These are phyloP conservation scores for Daubentonia madagascariensis DNA, from an alignment of 2,113 vertebrate genomes.

Conservation along the genomic window DNA sequence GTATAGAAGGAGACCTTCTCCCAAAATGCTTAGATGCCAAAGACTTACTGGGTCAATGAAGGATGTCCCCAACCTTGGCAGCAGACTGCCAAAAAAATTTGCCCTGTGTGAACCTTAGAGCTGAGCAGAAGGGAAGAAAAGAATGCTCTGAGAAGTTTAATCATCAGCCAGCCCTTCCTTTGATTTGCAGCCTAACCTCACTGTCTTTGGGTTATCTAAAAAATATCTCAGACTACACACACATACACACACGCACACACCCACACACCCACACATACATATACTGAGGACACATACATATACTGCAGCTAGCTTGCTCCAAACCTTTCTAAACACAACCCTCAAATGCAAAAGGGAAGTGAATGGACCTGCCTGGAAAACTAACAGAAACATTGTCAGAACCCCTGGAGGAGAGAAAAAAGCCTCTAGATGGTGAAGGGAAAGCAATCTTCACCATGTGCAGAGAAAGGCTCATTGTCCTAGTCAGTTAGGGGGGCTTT, in stretches of 20 bases:
- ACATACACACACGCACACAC: too few species aligned
- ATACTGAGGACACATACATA: too few species aligned
- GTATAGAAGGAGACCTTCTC: neutral
- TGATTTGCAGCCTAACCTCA: neutral
- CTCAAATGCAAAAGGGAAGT: neutral
- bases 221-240: neutral
- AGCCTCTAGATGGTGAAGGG: neutral
- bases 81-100: neutral
- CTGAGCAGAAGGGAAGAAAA: neutral
- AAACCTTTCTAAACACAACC: neutral
- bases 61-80: neutral
- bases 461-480: neutral
- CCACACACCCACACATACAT: neutral
- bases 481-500: neutral
- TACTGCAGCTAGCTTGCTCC: neutral
- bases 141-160: neutral
- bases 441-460: neutral
- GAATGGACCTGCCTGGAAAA: neutral
- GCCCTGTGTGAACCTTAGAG: neutral
- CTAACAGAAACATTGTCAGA: neutral
- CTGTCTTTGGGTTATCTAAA: neutral
- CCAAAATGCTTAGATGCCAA: neutral
- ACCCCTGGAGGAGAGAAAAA: neutral
- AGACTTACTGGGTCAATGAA: neutral
- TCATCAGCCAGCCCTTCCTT: neutral